These are phyloP conservation scores for Fregetta grallaria DNA, from an alignment of 2,113 vertebrate species.

Conservation along the genomic window DNA sequence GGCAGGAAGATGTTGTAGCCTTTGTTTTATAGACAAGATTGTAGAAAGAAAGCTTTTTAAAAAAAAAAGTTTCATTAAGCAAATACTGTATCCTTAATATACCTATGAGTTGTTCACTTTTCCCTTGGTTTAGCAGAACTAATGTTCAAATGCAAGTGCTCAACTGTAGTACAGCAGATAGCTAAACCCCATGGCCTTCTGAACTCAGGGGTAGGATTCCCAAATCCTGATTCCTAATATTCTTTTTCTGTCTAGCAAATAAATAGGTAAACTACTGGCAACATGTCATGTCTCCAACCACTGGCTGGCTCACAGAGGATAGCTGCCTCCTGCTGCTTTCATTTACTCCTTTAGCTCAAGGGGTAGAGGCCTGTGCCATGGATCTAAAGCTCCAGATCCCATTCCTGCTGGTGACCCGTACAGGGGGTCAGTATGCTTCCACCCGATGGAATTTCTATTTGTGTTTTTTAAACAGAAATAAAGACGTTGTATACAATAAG, in stretches of 20 bases:
- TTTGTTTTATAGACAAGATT: not conserved
- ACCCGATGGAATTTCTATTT: slow-evolving; percentile 70
- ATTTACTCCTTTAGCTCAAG: slow-evolving; percentile 72
- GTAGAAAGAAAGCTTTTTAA: not conserved
- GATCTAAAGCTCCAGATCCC: slow-evolving; percentile 69
- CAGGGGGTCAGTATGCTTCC: slow-evolving; percentile 71
- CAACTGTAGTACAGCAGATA: not conserved
- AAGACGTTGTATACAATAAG: slow-evolving; percentile 58
- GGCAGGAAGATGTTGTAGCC: not conserved
- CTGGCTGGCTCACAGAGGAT: slow-evolving; percentile 71
- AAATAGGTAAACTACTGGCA: slow-evolving; percentile 72
- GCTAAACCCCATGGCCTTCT: slow-evolving; percentile 55
- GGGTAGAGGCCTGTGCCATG: slow-evolving; percentile 66
- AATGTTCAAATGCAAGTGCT: not conserved
- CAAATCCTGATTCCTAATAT: slow-evolving; percentile 69
- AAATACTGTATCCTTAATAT: not conserved
- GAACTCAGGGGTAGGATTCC: slow-evolving; percentile 57
- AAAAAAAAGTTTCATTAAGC: not conserved
- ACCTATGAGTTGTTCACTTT: not conserved
- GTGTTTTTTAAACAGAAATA: slow-evolving; percentile 58
- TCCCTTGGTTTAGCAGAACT: not conserved
- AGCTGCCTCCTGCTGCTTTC: slow-evolving; percentile 71
- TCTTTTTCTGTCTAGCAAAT: slow-evolving; percentile 71
- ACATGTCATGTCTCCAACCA: slow-evolving; percentile 72
- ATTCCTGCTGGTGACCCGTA: slow-evolving; percentile 66